Percentiles rank a stretch among this genome's conserved stretches.
These are phyloP conservation scores for Elephantulus edwardii DNA, from an alignment of 2,113 vertebrate genomes.

Conservation along the genomic window DNA sequence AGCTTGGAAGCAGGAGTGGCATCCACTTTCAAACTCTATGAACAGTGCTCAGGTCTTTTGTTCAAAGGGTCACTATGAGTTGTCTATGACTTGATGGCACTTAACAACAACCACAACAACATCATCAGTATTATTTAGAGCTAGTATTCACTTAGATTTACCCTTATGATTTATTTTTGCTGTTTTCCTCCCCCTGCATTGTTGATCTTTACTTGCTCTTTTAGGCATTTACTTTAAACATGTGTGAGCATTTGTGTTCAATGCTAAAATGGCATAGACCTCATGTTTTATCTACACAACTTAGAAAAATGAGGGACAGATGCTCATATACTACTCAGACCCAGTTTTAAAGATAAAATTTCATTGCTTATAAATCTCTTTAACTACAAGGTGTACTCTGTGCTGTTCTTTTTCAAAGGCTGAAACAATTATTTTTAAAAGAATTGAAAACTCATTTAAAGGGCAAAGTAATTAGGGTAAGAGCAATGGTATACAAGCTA, in stretches of 20 bases:
- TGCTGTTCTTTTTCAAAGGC: constrained; percentile 42
- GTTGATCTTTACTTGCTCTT: background rate
- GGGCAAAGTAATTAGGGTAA: constrained; percentile 65
- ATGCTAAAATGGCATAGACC: background rate
- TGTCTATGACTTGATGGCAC: background rate
- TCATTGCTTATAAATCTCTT: constrained; percentile 50
- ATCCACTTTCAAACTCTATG: too few species aligned
- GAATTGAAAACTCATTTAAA: constrained; percentile 65
- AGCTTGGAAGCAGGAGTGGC: too few species aligned
- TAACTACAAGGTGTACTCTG: constrained; percentile 16
- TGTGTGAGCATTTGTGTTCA: background rate
- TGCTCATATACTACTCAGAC: background rate
- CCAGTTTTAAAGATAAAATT: constrained; percentile 56
- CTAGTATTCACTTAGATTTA: background rate
- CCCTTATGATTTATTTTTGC: background rate
- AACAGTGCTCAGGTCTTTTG: background rate
- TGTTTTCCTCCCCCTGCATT: background rate
- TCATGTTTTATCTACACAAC: background rate
- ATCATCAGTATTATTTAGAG: background rate
- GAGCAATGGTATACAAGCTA: constrained; percentile 10
- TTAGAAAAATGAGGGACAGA: background rate
- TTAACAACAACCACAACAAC: too few species aligned
- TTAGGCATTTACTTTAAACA: constrained; percentile 28
- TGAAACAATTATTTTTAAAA: constrained; percentile 66
- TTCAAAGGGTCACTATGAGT: background rate